These are phyloP conservation scores for Reticulitermes lucifugus DNA, from an alignment of 2,888 invertebrate genomes.

Conservation along the genomic window DNA sequence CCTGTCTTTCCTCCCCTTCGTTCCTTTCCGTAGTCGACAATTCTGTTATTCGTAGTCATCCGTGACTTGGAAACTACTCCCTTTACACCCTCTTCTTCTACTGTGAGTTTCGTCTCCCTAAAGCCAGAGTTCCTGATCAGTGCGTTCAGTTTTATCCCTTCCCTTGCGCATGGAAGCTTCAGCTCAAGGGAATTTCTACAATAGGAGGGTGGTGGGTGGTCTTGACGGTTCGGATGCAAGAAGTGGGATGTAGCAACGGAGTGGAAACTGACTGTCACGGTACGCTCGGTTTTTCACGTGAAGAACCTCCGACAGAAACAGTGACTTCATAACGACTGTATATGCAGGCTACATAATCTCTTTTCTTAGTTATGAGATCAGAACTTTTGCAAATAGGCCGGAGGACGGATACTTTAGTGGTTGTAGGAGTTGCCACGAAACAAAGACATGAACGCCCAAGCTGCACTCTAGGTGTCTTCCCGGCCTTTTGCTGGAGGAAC, in stretches of 20 bases:
- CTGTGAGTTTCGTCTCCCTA: slow-evolving; percentile 28
- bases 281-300: background rate
- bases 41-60: slow-evolving; percentile 28
- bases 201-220: slow-evolving; percentile 14
- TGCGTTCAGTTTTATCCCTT: slow-evolving; percentile 26
- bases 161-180: background rate
- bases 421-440: no score
- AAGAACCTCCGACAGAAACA: background rate
- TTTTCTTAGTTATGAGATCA: no score
- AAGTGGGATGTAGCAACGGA: background rate
- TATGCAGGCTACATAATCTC: no score
- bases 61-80: slow-evolving; percentile 31
- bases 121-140: slow-evolving; percentile 24
- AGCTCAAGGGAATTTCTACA: slow-evolving; percentile 9
- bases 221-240: background rate
- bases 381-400: no score
- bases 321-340: no score
- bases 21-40: background rate
- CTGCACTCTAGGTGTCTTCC: no score
- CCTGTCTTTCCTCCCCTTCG: slow-evolving; percentile 14
- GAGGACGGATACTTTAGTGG: no score
- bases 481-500: no score
- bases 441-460: no score
- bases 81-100: slow-evolving; percentile 32
- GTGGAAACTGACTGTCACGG: slow-evolving; percentile 22